Evolutionary conservation across 2,888 invertebrate genomes (phyloP).

Genomic region (Tillus elongatus): DNA sequence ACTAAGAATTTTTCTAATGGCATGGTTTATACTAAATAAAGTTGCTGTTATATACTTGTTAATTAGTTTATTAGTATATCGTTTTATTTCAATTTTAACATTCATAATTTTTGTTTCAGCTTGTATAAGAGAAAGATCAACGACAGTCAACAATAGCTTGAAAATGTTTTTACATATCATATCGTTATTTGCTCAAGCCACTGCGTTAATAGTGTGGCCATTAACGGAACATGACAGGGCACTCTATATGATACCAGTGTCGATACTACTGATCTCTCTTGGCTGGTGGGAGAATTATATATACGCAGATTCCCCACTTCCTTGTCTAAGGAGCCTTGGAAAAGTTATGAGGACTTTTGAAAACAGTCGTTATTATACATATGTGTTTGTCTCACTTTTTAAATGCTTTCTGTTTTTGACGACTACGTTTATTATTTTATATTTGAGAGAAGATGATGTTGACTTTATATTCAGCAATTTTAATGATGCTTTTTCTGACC

Average conservation of each 20-base stretch:
- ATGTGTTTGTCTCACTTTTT: conserved; percentile 63
- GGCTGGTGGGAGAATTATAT: conserved; percentile 84
- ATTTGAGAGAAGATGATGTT: conserved; percentile 41
- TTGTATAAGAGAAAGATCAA: conserved; percentile 53
- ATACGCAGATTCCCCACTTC: conserved; percentile 37
- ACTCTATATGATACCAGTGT: conserved; percentile 55
- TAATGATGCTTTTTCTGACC: conserved; percentile 44
- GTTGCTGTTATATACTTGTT: too few species aligned
- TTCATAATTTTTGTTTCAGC: conserved; percentile 40
- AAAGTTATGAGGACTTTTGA: conserved; percentile 29
- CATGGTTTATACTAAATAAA: too few species aligned
- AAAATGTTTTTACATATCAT: conserved; percentile 49
- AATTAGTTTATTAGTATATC: too few species aligned
- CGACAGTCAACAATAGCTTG: conserved; percentile 18
- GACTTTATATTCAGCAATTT: conserved; percentile 45
- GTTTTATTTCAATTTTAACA: too few species aligned
- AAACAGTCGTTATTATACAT: conserved; percentile 57
- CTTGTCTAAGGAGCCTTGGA: conserved; percentile 38
- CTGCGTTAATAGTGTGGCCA: conserved; percentile 63
- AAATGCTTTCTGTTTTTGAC: conserved; percentile 66
- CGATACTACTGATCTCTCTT: conserved; percentile 59
- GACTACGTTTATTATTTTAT: conserved; percentile 50
- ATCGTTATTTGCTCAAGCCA: conserved; percentile 55
- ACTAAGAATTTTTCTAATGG: too few species aligned
- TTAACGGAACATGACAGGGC: conserved; percentile 44